Conservation (phyloP, 2,797 vertebrate genomes). For the Cephalopachus bancanus region DNA sequence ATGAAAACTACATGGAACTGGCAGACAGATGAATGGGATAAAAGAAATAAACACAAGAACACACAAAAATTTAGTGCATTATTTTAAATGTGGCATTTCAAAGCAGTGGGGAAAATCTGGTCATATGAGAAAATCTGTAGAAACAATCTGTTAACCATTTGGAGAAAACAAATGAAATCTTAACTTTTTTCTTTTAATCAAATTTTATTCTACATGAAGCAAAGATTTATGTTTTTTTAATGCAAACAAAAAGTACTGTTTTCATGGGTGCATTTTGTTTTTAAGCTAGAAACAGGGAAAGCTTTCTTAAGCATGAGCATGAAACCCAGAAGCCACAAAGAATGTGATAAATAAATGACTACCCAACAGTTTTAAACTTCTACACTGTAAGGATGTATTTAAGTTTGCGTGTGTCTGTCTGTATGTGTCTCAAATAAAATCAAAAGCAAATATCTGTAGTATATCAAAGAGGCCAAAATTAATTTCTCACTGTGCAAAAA, state of each 20-base stretch:
- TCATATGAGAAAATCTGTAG: conserved; percentile 33
- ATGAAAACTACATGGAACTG: neutral
- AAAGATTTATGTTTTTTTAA: conserved; percentile 26
- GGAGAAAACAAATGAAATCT: conserved; percentile 43
- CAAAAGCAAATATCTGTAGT: neutral
- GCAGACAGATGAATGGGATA: neutral
- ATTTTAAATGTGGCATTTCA: conserved; percentile 69
- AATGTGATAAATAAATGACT: neutral
- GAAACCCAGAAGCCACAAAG: neutral
- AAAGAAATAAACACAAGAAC: conserved; percentile 21
- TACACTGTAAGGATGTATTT: neutral
- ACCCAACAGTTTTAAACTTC: neutral
- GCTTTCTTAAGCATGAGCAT: neutral
- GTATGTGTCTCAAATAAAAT: conserved; percentile 2
- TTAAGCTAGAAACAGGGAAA: neutral
- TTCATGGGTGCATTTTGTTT: neutral
- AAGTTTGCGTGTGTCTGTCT: neutral
- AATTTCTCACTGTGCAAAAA: neutral
- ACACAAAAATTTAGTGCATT: conserved; percentile 41
- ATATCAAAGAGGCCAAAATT: conserved; percentile 39
- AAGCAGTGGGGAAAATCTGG: conserved; percentile 55
- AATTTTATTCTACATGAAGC: conserved; percentile 49
- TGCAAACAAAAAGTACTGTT: conserved; percentile 2
- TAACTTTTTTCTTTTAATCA: conserved; percentile 43
- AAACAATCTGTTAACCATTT: conserved; percentile 62